Evolutionary conservation across 2,113 vertebrate genomes (phyloP), one percentile per base, ranked within the genome.

Genomic region (Crotalus horridus): DNA sequence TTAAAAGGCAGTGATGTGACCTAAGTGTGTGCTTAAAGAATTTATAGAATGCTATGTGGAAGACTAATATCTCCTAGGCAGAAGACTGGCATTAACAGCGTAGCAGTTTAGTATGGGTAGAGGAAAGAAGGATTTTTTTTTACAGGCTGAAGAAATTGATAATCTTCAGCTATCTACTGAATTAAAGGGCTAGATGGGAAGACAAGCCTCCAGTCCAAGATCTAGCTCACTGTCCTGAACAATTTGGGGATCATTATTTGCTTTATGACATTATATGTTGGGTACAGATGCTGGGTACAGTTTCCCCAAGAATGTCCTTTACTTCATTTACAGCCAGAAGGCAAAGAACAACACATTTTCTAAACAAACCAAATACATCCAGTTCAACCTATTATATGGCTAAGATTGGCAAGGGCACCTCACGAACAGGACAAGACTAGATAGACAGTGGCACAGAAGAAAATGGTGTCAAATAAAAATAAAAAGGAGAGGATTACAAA

Each of bases 31-130:
- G 23, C 3, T 10, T 46, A 58, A 53, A 3, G 23, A 48, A 46
- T 69, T 95, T 51, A 59, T 92, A 46, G 39, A 87, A 85, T 54
- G 15, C 0, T 2, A 0, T n/a, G 61, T 93, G 95, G 94, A 96
- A 97, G 96, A 96, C 94, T 93, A 86, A 91, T 93, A 93, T 90
- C 7, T 29, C 17, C 43, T 90, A 48, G 29, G 48, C 29, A 53
- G 89, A 85, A 24, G n/a, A 88, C 53, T 43, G 0, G 0, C 51
- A 87, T 74, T 55, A 0, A 0, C 21, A 55, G 26, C n/a, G 2
- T 20, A 74, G 91, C n/a, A 90, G 85, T 64, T 39, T 24, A 53
- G 69, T 81, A 56, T n/a, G 0, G 0, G 87, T n/a, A n/a, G 53
- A 69, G 64, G 26, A 48, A 89, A 91, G 69, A 85, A 88, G 23